phyloP scores from a whole-genome alignment of 1,140 invertebrate genomes.

The Caenorhabditis briggsae region DNA sequence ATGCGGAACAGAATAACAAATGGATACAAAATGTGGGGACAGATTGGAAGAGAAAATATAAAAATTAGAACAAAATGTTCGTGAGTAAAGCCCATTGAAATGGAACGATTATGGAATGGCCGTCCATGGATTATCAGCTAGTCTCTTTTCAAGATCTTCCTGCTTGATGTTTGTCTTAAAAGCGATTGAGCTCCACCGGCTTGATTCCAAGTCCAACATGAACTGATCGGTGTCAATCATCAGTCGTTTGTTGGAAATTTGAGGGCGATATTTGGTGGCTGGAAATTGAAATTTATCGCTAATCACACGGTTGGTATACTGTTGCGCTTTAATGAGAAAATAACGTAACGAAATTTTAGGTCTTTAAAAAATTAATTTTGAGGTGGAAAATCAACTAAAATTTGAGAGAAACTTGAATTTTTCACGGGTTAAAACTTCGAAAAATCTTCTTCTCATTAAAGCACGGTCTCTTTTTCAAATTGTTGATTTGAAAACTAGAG shows the following conservation, averaged over 20 bases:
- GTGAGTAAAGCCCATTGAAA: background rate
- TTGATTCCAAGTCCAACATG: conserved; percentile 30
- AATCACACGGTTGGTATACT: no score
- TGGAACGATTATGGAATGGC: conserved; percentile 13
- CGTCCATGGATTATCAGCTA: conserved; percentile 21
- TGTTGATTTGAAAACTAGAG: no score
- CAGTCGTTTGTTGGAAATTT: conserved; percentile 37
- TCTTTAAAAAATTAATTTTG: no score
- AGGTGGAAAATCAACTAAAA: no score
- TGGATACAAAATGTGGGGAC: background rate
- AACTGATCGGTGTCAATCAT: conserved; percentile 48
- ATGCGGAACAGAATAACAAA: conserved; percentile 34
- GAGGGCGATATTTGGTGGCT: conserved; percentile 27
- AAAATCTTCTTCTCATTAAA: no score
- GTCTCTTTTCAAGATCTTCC: conserved; percentile 25
- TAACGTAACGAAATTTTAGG: no score
- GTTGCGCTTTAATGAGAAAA: no score
- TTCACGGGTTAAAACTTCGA: no score
- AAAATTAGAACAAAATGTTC: background rate
- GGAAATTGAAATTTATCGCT: background rate
- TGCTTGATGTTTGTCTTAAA: conserved; percentile 14
- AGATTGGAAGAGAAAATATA: background rate
- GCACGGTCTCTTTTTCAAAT: no score
- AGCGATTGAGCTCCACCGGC: conserved; percentile 34
- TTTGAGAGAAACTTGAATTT: no score